Evolutionary conservation across 2,113 vertebrate genomes (phyloP).

Genomic region (Lepus timidus): DNA sequence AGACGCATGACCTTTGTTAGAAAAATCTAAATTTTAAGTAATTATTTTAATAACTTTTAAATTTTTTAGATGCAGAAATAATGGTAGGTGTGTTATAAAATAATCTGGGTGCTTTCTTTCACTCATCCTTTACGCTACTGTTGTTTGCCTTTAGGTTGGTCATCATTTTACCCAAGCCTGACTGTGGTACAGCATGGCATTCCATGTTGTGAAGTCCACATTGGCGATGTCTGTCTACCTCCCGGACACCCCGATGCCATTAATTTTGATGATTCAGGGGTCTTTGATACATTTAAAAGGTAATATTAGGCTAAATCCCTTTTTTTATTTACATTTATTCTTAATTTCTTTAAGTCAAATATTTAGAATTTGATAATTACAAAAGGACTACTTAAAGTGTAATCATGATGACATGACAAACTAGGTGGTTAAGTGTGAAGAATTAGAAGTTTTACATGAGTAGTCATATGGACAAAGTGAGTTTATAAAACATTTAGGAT

Average conservation of each 20-base stretch:
- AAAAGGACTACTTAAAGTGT: slow-evolving; percentile 3
- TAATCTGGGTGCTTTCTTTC: background rate
- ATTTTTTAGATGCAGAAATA: slow-evolving; percentile 30
- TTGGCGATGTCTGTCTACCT: slow-evolving; percentile 98
- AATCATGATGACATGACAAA: background rate
- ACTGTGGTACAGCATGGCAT: slow-evolving; percentile 99
- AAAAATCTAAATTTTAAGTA: slow-evolving; percentile 20
- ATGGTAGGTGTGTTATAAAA: background rate
- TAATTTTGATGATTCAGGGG: slow-evolving; percentile 99
- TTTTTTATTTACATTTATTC: slow-evolving; percentile 23
- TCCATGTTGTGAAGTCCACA: slow-evolving; percentile 98
- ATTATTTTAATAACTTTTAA: background rate
- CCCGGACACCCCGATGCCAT: slow-evolving; percentile 99
- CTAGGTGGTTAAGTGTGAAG: slow-evolving; percentile 9
- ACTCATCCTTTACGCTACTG: background rate
- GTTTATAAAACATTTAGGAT: slow-evolving; percentile 28
- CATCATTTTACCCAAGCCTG: slow-evolving; percentile 98
- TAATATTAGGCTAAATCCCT: slow-evolving; percentile 83
- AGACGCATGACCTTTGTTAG: background rate
- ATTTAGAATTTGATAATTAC: slow-evolving; percentile 51
- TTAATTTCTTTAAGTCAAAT: slow-evolving; percentile 28
- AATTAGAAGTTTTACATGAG: background rate
- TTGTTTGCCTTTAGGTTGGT: slow-evolving; percentile 92
- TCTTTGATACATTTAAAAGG: slow-evolving; percentile 99
- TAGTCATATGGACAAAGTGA: background rate